These are phyloP conservation scores for Protaetia brevitarsis DNA, from an alignment of 1,140 invertebrate genomes.

Conservation along the genomic window DNA sequence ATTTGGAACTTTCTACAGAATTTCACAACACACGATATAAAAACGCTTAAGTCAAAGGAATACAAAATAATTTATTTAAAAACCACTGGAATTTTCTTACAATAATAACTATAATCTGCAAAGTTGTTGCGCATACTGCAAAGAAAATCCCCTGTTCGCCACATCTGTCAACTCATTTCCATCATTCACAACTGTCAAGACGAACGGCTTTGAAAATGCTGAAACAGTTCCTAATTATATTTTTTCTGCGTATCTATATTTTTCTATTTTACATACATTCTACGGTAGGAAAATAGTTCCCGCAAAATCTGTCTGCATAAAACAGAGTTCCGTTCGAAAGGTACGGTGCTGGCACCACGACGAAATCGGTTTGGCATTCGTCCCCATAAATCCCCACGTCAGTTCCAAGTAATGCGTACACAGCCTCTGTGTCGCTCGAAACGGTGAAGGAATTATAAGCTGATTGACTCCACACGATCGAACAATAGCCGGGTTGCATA, in stretches of 20 bases:
- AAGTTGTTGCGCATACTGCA: slow-evolving; percentile 65
- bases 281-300: slow-evolving; percentile 63
- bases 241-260: no score
- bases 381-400: slow-evolving; percentile 55
- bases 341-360: slow-evolving; percentile 67
- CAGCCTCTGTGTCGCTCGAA: slow-evolving; percentile 55
- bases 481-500: slow-evolving; percentile 64
- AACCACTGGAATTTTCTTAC: no score
- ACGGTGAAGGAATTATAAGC: slow-evolving; percentile 66
- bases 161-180: slow-evolving; percentile 54
- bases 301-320: slow-evolving; percentile 68
- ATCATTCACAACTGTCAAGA: slow-evolving; percentile 69
- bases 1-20: no score
- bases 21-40: no score
- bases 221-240: slow-evolving; percentile 46
- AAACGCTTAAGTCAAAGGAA: no score
- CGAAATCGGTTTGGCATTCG: slow-evolving; percentile 66
- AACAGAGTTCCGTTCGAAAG: slow-evolving; percentile 39
- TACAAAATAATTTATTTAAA: no score
- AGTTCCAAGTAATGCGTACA: slow-evolving; percentile 55
- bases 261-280: slow-evolving; percentile 59
- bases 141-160: slow-evolving; percentile 69
- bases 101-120: no score
- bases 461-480: slow-evolving; percentile 59
- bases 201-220: slow-evolving; percentile 67